phyloP scores from a whole-genome alignment of 2,888 invertebrate genomes.

The Catocala sponsa region DNA sequence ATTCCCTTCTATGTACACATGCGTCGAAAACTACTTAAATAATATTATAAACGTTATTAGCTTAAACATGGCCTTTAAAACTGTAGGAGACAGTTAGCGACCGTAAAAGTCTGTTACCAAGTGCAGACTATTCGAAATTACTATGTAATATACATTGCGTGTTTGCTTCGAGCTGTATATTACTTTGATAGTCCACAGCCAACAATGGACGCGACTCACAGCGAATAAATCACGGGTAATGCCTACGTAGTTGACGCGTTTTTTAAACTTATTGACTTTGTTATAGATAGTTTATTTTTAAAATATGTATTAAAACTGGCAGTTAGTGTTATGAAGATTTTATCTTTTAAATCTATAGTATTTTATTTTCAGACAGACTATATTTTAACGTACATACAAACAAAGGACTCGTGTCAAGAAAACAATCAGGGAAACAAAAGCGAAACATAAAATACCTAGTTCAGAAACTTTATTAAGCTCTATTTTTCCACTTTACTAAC shows the following conservation, averaged over 20 bases:
- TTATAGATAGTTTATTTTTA: conserved; percentile 54
- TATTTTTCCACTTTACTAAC: conserved; percentile 55
- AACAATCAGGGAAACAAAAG: conserved; percentile 37
- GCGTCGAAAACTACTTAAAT: conserved; percentile 4
- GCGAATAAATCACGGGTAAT: conserved; percentile 74
- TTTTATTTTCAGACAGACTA: not conserved
- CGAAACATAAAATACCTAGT: conserved; percentile 37
- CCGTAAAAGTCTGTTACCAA: conserved; percentile 62
- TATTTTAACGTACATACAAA: not conserved
- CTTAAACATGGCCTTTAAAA: conserved; percentile 24
- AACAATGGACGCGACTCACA: conserved; percentile 69
- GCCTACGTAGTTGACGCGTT: conserved; percentile 68
- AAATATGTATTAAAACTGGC: conserved; percentile 2
- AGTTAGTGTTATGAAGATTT: not conserved
- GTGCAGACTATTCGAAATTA: conserved; percentile 61
- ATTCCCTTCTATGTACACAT: conserved; percentile 25
- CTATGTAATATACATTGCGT: conserved; percentile 65
- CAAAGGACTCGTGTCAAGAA: conserved; percentile 11
- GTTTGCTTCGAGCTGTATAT: conserved; percentile 54
- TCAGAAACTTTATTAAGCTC: conserved; percentile 58
- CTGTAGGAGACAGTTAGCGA: conserved; percentile 33
- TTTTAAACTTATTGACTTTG: conserved; percentile 71
- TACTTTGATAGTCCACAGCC: conserved; percentile 60
- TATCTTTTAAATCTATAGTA: not conserved
- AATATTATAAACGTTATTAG: conserved; percentile 18